These are phyloP conservation scores for Drosophila merina DNA, from an alignment of 2,888 invertebrate genomes.

Conservation along the genomic window DNA sequence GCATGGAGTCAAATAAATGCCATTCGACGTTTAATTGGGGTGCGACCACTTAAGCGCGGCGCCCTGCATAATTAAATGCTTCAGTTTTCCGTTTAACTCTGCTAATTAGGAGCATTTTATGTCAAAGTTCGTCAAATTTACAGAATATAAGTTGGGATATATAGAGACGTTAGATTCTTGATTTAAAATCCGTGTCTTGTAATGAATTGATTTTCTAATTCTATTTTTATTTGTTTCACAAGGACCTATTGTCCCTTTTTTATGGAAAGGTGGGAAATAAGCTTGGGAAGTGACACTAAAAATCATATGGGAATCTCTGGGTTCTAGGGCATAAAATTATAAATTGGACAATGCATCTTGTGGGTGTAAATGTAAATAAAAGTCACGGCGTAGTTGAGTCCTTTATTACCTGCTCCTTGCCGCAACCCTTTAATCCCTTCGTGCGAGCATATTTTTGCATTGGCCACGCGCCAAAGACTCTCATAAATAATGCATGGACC, in stretches of 20 bases:
- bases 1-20: constrained; percentile 22
- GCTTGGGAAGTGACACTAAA: neutral
- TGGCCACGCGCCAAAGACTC: constrained; percentile 59
- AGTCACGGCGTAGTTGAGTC: neutral
- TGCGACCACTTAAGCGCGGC: constrained; percentile 6
- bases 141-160: too few relatives aligned
- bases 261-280: too few relatives aligned
- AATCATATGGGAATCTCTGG: neutral
- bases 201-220: too few relatives aligned
- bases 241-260: too few relatives aligned
- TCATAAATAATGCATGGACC: constrained; percentile 72
- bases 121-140: neutral
- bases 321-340: neutral
- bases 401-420: neutral
- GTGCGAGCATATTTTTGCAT: constrained; percentile 31
- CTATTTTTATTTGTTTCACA: too few relatives aligned
- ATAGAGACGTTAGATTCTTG: neutral
- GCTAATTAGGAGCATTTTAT: neutral
- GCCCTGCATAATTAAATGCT: constrained; percentile 11
- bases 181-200: too few relatives aligned
- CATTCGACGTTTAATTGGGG: constrained; percentile 19
- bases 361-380: neutral
- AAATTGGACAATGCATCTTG: neutral
- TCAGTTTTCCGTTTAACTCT: neutral
- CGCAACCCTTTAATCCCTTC: constrained; percentile 4